A percentile compares a stretch with the other conserved stretches of the same genome.
Conservation (phyloP, 2,797 vertebrate genomes). For the Sebastes minor region DNA sequence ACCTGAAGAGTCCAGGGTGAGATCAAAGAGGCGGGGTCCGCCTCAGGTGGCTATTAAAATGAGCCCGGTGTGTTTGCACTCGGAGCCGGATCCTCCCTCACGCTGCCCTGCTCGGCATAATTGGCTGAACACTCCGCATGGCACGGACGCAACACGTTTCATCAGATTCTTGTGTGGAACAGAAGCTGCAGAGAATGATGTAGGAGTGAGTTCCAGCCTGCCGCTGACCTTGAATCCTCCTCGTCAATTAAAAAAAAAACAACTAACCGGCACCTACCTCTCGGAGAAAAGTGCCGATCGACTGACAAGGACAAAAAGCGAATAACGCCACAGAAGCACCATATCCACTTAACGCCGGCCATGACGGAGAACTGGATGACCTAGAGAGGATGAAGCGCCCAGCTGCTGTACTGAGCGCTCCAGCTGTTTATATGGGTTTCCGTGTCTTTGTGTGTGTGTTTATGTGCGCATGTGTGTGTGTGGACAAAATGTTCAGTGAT, state of each 20-base stretch:
- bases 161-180: not conserved
- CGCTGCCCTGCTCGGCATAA: constrained; percentile 35
- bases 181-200: not conserved
- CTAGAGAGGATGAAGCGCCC: constrained; percentile 49
- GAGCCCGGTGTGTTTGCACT: constrained; percentile 35
- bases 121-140: constrained; percentile 30
- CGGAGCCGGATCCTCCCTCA: constrained; percentile 9
- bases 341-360: constrained; percentile 54
- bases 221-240: constrained; percentile 36
- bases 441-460: constrained; percentile 8
- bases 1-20: constrained; percentile 13
- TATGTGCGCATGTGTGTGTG: constrained; percentile 12
- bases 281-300: constrained; percentile 49
- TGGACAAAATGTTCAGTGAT: constrained; percentile 51
- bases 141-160: not conserved
- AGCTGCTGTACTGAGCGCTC: constrained; percentile 46
- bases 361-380: constrained; percentile 58
- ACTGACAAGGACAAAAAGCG: constrained; percentile 62
- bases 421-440: constrained; percentile 60
- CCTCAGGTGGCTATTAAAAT: constrained; percentile 57
- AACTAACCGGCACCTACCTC: constrained; percentile 42
- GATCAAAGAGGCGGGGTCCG: constrained; percentile 29
- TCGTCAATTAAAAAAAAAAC: not conserved
- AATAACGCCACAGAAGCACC: constrained; percentile 55
- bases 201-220: not conserved